Base-by-base conservation (phyloP, 2,888 invertebrate genomes). In the Timema cristinae region DNA sequence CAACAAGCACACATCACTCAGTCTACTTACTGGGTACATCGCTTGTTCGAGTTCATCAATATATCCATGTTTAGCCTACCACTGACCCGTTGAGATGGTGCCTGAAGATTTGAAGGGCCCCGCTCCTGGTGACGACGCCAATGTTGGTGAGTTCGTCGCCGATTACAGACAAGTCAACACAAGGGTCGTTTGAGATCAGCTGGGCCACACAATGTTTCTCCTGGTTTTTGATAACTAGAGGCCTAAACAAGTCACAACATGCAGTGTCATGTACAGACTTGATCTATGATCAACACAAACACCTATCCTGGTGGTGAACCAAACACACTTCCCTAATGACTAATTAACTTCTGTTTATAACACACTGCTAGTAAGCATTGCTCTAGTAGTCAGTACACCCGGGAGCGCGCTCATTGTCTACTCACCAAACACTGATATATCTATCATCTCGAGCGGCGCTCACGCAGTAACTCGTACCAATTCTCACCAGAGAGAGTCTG, bases 41-140 rank as follows among this genome's bases (percentile, higher is more conserved):
- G 4, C 32, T 32, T 32, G 32, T 1, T 32, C 32, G 32, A 32
- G 32, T 4, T 32, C 32, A 32, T 32, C 32, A 32, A 32, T 32
- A 32, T 32, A 32, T 32, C 32, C 4, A 4, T 32, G 32, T 32
- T 4, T 32, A 32, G 4, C 4, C 32, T 32, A 32, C 16, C n/a
- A 70, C 85, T 83, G 81, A 90, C 87, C 92, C 93, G 82, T 93
- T 94, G 54, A 92, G 83, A 75, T 88, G 87, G 78, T 92, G 90
- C 69, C 89, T 86, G 81, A 93, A 96, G 71, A 93, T 84, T 81
- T 94, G 91, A 56, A 92, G 87, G 7, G 90, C 88, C 0, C 96
- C 96, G 78, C 89, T 91, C 76, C 90, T 86, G 0, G 93, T 93
- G 0, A 89, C 86, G 0, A 88, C 87, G 61, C 81, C 77, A 68